Base-by-base conservation (phyloP, 2,888 invertebrate genomes). In the Polyommatus icarus region DNA sequence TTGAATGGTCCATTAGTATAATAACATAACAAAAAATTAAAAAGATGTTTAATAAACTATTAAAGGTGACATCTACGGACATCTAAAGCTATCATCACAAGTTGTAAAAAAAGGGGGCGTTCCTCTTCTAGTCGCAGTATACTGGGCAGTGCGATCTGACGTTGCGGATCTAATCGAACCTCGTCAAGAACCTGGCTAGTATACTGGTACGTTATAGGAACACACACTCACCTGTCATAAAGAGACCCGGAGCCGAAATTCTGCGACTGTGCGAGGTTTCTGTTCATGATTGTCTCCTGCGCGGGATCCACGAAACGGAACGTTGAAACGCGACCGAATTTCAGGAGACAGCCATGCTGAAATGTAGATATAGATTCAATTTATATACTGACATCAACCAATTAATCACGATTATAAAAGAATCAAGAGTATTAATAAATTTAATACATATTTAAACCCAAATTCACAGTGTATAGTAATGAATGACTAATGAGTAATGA, bases 271-370 rank as follows among this genome's bases (percentile, higher is more conserved):
- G 97, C 96, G 79, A 97, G 95, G 85, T 97, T 96, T 84, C 96
- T 95, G 87, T 97, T 96, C 84, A 96, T 96, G 82, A 97, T 95
- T 83, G 96, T 97, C 90, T 98, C 98, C 81, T 97, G 96, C 78
- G 96, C 95, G 40, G 97, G 97, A 90, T 98, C 98, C 84, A 97
- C 95, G 92, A 97, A 98, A 83, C 97, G 96, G 92, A 97, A 98
- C 67, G 97, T 97, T 84, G 98, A 97, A 84, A 97, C 97, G 82
- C 97, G 96, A 76, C 98, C 98, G 89, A 98, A 97, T 94, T 97
- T 97, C 79, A 98, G 96, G 81, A 97, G 95, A 83, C 97, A 96
- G 80, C 97, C 98, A 92, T 98, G 97, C 96, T 97, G 94, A 40
- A 77, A 77, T 72, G 40, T 10, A 15, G 20, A 29, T 32, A 20